Evolutionary conservation across 1,140 invertebrate genomes (phyloP), one percentile per base, ranked within the genome.

Genomic region (Drosophila virilis): DNA sequence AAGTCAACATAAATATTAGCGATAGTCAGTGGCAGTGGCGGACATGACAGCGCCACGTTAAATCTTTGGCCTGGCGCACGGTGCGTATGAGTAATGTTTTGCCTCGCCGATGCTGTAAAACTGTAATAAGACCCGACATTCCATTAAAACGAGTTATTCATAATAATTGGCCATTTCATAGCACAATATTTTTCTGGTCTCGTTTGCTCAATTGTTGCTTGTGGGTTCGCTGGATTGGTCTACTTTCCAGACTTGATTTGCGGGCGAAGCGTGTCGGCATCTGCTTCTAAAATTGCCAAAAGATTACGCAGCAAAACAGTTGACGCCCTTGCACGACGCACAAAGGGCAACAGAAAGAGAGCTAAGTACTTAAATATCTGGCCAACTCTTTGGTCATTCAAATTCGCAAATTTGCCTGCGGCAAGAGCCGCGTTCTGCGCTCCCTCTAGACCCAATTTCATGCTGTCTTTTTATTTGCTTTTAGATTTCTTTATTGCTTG

Each of bases 81-180:
- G 72, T 89, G 84, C 84, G 84, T 89, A 89, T 89, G 84, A 89
- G 84, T 89, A 89, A 89, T 89, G 77, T 68, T 80, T 65, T 46
- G 72, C 38, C 40, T 52, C 22, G 43, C 13, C 51, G 48, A 60
- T 45, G 59, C 72, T 62, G 66, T 59, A 70, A 70, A 69, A 52
- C 37, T 84, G 80, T 88, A 86, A 89, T 86, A 88, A 88, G 77
- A 57, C 76, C 64, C 76, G 80, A 61, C 85, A 89, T 88, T 88
- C 84, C 83, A 88, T 74, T 65, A 66, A 89, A 89, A 89, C 85
- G 77, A 89, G 84, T 89, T 75, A 75, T 89, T 89, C 84, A 78
- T 89, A 89, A 89, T 89, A 89, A 89, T 89, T 89, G 84, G 84
- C 84, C 77, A 80, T 88, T 89, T 89, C 84, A 89, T 89, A 80